phyloP scores from a whole-genome alignment of 1,140 invertebrate genomes.

The Acromyrmex heyeri region DNA sequence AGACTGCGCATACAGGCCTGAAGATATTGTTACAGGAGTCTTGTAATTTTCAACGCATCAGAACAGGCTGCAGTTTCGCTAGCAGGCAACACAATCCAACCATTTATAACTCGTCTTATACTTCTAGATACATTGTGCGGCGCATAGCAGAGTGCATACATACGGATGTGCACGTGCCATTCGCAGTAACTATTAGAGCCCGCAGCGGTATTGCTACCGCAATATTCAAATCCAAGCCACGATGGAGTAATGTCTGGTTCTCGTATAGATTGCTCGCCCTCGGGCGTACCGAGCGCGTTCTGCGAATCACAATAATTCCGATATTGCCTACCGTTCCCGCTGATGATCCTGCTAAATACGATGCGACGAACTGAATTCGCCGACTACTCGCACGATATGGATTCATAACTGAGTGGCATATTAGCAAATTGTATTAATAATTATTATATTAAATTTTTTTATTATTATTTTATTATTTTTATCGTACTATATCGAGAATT shows the following conservation, averaged over 20 bases:
- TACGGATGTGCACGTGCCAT: slow-evolving; percentile 79
- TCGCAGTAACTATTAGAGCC: slow-evolving; percentile 85
- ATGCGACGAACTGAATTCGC: slow-evolving; percentile 73
- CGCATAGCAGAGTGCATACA: slow-evolving; percentile 12
- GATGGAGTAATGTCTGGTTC: slow-evolving; percentile 84
- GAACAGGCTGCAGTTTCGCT: slow-evolving; percentile 51
- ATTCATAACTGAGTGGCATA: background rate
- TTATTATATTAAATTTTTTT: background rate
- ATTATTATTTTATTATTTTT: background rate
- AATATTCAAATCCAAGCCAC: slow-evolving; percentile 86
- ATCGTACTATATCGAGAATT: background rate
- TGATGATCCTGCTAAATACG: slow-evolving; percentile 85
- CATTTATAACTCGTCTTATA: slow-evolving; percentile 68
- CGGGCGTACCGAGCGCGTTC: slow-evolving; percentile 78
- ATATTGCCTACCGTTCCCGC: slow-evolving; percentile 85
- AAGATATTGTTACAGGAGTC: slow-evolving; percentile 58
- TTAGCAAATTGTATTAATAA: background rate
- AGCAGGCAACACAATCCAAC: slow-evolving; percentile 60
- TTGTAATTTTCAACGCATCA: slow-evolving; percentile 58
- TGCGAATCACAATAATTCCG: slow-evolving; percentile 86
- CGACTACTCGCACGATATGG: slow-evolving; percentile 7
- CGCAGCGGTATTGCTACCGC: slow-evolving; percentile 83
- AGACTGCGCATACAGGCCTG: slow-evolving; percentile 17
- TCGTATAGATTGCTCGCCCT: slow-evolving; percentile 85
- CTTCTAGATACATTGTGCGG: slow-evolving; percentile 59